Conservation (phyloP, 2,113 vertebrate genomes). For the Heliornis fulica region DNA sequence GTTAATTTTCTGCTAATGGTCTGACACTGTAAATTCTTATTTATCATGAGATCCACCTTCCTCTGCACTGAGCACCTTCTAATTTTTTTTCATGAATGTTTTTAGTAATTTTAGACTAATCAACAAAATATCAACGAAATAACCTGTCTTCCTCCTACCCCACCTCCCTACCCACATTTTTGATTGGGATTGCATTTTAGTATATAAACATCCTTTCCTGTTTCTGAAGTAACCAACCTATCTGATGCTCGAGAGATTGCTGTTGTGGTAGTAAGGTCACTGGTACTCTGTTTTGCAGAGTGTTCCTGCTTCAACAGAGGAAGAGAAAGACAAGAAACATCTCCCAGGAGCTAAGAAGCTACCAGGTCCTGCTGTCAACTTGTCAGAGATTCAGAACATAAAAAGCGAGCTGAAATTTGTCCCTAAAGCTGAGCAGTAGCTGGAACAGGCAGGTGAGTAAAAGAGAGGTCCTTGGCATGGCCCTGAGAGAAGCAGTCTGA, state of each 20-base stretch:
- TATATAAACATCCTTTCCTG: neutral
- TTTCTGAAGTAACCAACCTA: neutral
- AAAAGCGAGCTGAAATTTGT: conserved; percentile 91
- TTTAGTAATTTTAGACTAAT: neutral
- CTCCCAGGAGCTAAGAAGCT: conserved; percentile 91
- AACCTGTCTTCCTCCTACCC: neutral
- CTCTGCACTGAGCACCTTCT: neutral
- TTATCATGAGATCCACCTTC: neutral
- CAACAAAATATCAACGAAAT: neutral
- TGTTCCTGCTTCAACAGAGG: conserved; percentile 53
- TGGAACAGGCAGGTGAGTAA: conserved; percentile 66
- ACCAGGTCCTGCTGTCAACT: conserved; percentile 89
- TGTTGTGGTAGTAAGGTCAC: neutral
- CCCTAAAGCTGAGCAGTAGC: conserved; percentile 79
- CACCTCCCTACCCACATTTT: neutral
- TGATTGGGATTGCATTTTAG: neutral
- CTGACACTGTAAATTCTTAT: neutral
- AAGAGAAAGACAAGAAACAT: conserved; percentile 85
- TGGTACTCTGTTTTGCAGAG: conserved; percentile 54
- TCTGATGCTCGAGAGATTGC: neutral
- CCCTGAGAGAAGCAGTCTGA: neutral
- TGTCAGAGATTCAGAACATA: conserved; percentile 94
- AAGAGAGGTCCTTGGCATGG: neutral
- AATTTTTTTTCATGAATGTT: neutral
- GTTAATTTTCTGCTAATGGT: neutral